phyloP scores from a whole-genome alignment of 2,113 vertebrate species.

The Ochotona curzoniae region DNA sequence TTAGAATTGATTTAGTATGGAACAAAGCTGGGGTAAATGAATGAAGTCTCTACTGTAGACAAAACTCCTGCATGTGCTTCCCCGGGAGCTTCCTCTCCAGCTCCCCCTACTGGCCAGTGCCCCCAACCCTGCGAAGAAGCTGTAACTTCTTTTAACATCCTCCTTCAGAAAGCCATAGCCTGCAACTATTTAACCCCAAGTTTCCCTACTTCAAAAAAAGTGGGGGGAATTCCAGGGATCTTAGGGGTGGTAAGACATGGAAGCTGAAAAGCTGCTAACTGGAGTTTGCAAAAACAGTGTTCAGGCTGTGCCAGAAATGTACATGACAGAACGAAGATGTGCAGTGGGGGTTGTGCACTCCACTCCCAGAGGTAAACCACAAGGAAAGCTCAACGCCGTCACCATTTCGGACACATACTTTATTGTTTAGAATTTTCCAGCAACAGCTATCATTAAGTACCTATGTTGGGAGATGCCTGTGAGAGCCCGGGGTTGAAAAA shows the following conservation, averaged over 20 bases:
- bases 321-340: not conserved
- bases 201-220: not conserved
- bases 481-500: conserved; percentile 74
- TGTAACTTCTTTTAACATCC: not conserved
- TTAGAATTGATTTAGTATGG: not conserved
- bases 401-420: conserved; percentile 74
- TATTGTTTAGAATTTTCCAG: conserved; percentile 83
- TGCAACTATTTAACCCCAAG: not conserved
- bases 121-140: not conserved
- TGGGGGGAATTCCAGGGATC: not conserved
- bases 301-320: not conserved
- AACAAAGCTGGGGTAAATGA: not conserved
- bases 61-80: not conserved
- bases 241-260: not conserved
- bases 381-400: not conserved
- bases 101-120: not conserved
- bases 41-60: not conserved
- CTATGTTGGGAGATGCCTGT: conserved; percentile 77
- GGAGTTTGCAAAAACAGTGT: not conserved
- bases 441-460: conserved; percentile 70
- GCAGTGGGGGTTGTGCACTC: no score
- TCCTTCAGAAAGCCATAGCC: not conserved
- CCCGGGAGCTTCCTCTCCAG: not conserved
- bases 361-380: not conserved
- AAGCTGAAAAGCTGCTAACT: not conserved